phyloP scores from a whole-genome alignment of 2,797 vertebrate genomes.

The Oreonectes daqikongensis region DNA sequence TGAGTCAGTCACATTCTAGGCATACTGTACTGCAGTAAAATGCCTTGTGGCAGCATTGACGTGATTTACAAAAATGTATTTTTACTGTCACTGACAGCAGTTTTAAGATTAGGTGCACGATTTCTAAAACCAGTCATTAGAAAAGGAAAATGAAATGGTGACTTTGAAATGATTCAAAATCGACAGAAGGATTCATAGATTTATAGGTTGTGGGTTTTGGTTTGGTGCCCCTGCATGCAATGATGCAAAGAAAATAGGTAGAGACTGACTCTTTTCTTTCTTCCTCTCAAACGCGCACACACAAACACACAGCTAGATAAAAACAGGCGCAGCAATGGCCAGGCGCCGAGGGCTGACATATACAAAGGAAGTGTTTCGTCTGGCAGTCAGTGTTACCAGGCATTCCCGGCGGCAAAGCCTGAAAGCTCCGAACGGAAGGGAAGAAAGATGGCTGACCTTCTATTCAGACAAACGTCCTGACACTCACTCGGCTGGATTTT shows the following conservation, averaged over 20 bases:
- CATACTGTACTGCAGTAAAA: not conserved
- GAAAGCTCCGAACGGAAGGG: constrained; percentile 35
- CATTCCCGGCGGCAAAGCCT: constrained; percentile 52
- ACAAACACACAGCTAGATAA: constrained; percentile 40
- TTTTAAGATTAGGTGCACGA: not conserved
- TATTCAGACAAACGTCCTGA: constrained; percentile 51
- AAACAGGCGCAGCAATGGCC: constrained; percentile 37
- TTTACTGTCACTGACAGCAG: not conserved
- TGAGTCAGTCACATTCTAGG: not conserved
- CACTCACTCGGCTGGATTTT: constrained; percentile 17
- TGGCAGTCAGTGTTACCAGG: constrained; percentile 59
- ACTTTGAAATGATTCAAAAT: not conserved
- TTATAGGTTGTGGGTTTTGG: constrained; percentile 11
- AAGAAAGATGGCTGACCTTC: constrained; percentile 67
- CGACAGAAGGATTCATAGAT: no score
- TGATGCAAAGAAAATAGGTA: constrained; percentile 59
- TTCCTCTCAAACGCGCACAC: constrained; percentile 6
- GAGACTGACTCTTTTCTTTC: constrained; percentile 29
- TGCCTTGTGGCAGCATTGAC: not conserved
- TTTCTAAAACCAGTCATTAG: not conserved
- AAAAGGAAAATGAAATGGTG: not conserved
- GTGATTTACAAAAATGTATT: not conserved
- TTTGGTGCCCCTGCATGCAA: not conserved
- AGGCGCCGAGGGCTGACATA: constrained; percentile 57
- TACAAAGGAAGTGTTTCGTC: constrained; percentile 70